phyloP scores from a whole-genome alignment of 2,797 vertebrate species.

The Ctenopoma multispine region DNA sequence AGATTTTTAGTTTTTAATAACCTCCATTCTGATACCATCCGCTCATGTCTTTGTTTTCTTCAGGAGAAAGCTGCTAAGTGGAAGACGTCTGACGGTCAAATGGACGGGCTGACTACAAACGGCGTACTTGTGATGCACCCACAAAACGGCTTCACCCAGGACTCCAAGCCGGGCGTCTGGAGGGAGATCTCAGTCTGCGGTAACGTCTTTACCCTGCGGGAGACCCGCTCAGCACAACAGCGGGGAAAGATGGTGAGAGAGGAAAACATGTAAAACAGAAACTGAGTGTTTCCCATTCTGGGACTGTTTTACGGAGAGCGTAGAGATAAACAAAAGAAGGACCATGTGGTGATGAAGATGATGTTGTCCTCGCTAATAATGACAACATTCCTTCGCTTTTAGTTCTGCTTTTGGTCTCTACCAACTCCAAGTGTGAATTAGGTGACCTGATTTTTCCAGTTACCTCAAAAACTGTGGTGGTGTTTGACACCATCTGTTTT shows the following conservation, averaged over 20 bases:
- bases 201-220: slow-evolving; percentile 95
- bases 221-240: slow-evolving; percentile 97
- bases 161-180: slow-evolving; percentile 98
- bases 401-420: too few relatives aligned
- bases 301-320: too few relatives aligned
- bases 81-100: slow-evolving; percentile 95
- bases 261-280: fast-evolving
- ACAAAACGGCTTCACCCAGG: slow-evolving; percentile 94
- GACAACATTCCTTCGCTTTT: too few relatives aligned
- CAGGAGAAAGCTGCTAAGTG: slow-evolving; percentile 99
- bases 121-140: slow-evolving; percentile 99
- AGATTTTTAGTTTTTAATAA: not conserved
- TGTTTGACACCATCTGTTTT: too few relatives aligned
- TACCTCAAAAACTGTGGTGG: too few relatives aligned
- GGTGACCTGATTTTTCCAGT: too few relatives aligned
- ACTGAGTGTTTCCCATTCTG: not conserved
- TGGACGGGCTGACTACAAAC: slow-evolving; percentile 98
- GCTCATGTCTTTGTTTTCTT: not conserved
- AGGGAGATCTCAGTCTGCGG: slow-evolving; percentile 98
- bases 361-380: too few relatives aligned
- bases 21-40: too few relatives aligned
- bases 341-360: too few relatives aligned
- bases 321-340: too few relatives aligned
- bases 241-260: slow-evolving; percentile 94
- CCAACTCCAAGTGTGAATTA: too few relatives aligned